Evolutionary conservation across 1,140 invertebrate genomes (phyloP).

Genomic region (Drosophila quadrilineata): DNA sequence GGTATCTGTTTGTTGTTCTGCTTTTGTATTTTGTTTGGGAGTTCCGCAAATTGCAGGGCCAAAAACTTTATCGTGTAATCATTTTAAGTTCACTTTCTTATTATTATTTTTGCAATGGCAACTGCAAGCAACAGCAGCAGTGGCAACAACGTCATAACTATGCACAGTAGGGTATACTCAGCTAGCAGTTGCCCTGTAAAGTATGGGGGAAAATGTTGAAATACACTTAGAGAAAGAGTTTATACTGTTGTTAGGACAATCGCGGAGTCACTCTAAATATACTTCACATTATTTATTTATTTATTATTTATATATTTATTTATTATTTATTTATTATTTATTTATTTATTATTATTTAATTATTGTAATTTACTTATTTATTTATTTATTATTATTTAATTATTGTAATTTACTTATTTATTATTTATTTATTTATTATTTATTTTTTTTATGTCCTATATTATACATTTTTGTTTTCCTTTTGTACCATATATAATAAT

Average conservation of each 20-base stretch:
- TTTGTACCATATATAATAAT: too few species aligned
- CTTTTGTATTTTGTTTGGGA: conserved; percentile 11
- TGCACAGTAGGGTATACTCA: background rate
- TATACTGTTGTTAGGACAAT: too few species aligned
- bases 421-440: too few species aligned
- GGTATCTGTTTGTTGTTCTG: background rate
- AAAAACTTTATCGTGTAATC: conserved; percentile 76
- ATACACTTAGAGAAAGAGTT: too few species aligned
- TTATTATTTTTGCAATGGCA: conserved; percentile 70
- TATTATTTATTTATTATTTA: background rate
- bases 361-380: background rate
- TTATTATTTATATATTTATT: too few species aligned
- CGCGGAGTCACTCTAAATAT: too few species aligned
- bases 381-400: too few species aligned
- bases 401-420: too few species aligned
- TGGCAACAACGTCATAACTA: too few species aligned
- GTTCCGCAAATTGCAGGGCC: conserved; percentile 62
- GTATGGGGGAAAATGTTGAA: background rate
- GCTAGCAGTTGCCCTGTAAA: background rate
- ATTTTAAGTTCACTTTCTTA: conserved; percentile 77
- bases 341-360: background rate
- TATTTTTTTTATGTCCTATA: too few species aligned
- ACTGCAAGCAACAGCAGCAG: conserved; percentile 15
- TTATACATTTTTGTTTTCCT: too few species aligned
- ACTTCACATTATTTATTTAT: too few species aligned